Evolutionary conservation across 2,888 invertebrate species (phyloP), one percentile per base, ranked within the genome.

Genomic region (Philereme vetulata): DNA sequence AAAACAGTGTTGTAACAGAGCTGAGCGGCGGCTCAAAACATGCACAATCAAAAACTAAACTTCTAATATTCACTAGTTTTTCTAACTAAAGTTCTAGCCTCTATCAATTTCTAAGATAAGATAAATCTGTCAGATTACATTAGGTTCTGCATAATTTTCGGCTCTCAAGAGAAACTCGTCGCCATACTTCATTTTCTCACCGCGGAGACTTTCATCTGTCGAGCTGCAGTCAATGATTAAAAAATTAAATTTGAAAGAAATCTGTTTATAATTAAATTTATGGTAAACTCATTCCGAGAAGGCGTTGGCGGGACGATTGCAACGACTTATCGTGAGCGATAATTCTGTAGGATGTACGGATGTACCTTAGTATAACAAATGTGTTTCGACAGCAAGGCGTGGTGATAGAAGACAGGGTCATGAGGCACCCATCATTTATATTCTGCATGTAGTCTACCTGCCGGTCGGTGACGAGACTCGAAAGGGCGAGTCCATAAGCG

Each of bases 301-400:
- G 2, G 21, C 21, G 21, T 21, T 21, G 21, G 21, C 21, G 21
- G 21, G 21, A 21, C 21, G 21, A 21, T 21, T 21, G 21, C 21
- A 2, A 21, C 21, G 21, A 21, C 21, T 1, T 21, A 21, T 21
- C 21, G 21, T 21, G 21, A 21, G 1, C 21, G 21, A 21, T 21
- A 21, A 21, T 1, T 21, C 21, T 42, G 9, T n/a, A 9, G 3
- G 4, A 42, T 8, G 9, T 42, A 42, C 4, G 9, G n/a, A 44
- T 33, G 8, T 4, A 87, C 90, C 86, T 88, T 50, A 86, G 65
- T 63, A 92, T 85, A 48, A 87, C 77, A 56, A 92, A 93, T 1
- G 91, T 90, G 66, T 93, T 93, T 42, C 93, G 84, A 46, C 92
- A 88, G 67, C 92, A 92, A 0, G 93, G 92, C 4, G 86, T 88